These are phyloP conservation scores for Xanthia togata DNA, from an alignment of 2,888 invertebrate genomes.

Conservation along the genomic window DNA sequence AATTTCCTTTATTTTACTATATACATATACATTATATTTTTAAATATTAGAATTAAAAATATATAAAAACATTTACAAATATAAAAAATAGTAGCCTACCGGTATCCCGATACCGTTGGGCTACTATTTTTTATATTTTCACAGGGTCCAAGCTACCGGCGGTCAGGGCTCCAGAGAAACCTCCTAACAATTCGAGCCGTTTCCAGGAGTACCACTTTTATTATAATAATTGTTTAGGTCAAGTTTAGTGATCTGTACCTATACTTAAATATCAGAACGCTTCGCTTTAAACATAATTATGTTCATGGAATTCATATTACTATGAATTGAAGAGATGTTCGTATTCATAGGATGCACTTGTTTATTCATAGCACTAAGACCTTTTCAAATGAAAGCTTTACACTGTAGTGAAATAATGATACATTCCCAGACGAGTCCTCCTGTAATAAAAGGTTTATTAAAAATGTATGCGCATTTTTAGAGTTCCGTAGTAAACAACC, in stretches of 20 bases:
- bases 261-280: neutral
- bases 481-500: too few species aligned
- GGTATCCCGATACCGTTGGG: too few species aligned
- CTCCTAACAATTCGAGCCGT: too few species aligned
- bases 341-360: slow-evolving; percentile 28
- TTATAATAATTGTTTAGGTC: neutral
- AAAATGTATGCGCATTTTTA: neutral
- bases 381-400: slow-evolving; percentile 8
- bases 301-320: slow-evolving; percentile 6
- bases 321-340: slow-evolving; percentile 5
- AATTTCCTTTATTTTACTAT: too few species aligned
- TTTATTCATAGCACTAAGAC: slow-evolving; percentile 14
- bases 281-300: neutral
- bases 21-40: too few species aligned
- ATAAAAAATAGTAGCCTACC: too few species aligned
- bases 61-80: too few species aligned
- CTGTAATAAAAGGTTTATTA: neutral
- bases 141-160: too few species aligned
- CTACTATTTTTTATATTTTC: too few species aligned
- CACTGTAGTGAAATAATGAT: slow-evolving; percentile 13
- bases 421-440: neutral
- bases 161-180: too few species aligned
- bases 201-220: too few species aligned
- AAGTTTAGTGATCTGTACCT: neutral
- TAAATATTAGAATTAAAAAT: too few species aligned